Percentiles rank a stretch among this genome's conserved stretches.
Conservation (phyloP, 2,797 vertebrate species). For the Semaprochilodus insignis region DNA sequence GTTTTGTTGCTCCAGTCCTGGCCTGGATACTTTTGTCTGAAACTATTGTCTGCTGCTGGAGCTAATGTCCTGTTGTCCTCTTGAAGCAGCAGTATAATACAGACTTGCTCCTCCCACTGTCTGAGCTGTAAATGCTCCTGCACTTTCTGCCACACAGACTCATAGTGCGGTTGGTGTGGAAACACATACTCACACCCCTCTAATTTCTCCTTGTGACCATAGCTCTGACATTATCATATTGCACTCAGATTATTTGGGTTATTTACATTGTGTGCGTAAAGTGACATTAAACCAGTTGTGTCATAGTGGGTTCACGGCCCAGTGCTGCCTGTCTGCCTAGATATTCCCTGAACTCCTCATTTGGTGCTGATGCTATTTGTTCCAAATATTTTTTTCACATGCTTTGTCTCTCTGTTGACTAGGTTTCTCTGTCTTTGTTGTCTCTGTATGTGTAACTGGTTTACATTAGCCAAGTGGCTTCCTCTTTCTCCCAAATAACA, state of each 20-base stretch:
- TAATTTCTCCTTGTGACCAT: too few relatives aligned
- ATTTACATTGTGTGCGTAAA: too few relatives aligned
- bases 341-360: background rate
- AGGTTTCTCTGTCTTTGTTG: constrained; percentile 56
- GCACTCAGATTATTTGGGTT: too few relatives aligned
- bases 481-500: constrained; percentile 66
- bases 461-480: constrained; percentile 74
- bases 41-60: background rate
- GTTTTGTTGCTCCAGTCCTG: constrained; percentile 1
- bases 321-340: background rate
- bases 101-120: background rate
- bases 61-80: constrained; percentile 1
- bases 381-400: constrained; percentile 40
- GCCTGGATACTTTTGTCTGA: background rate
- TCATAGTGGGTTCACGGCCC: background rate
- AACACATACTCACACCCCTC: background rate
- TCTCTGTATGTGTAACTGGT: constrained; percentile 71
- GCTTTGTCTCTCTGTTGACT: constrained; percentile 28
- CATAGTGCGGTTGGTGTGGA: background rate
- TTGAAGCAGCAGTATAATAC: background rate
- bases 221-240: too few relatives aligned
- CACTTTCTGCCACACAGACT: too few relatives aligned
- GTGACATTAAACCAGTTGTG: too few relatives aligned
- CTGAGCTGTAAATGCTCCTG: background rate
- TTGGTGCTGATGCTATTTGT: background rate